Percentiles rank a stretch among this genome's conserved stretches.
Evolutionary conservation across 2,113 vertebrate genomes (phyloP).

Genomic region (Centrocercus urophasianus): DNA sequence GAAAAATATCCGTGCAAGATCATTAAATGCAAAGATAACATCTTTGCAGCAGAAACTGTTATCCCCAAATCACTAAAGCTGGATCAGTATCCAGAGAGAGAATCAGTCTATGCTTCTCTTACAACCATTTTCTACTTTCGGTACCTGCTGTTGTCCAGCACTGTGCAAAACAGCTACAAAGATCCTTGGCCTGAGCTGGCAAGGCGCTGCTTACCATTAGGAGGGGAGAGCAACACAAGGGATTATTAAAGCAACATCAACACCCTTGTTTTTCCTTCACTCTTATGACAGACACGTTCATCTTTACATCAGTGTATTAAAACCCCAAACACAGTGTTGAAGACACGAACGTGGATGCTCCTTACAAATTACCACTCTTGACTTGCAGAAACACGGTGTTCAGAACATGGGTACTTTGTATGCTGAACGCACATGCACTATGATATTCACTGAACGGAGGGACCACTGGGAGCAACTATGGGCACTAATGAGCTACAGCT

Average conservation of each 20-base stretch:
- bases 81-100: neutral
- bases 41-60: neutral
- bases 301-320: neutral
- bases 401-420: slow-evolving; percentile 15
- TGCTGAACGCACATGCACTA: neutral
- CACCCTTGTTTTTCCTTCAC: neutral
- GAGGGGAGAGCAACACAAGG: neutral
- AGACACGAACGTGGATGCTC: neutral
- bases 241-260: neutral
- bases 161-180: neutral
- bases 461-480: slow-evolving; percentile 12
- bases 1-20: neutral
- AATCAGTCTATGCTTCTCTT: neutral
- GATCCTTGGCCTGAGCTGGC: neutral
- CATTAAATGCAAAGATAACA: neutral
- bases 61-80: neutral
- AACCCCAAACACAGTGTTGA: neutral
- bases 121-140: rapidly evolving
- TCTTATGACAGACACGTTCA: neutral
- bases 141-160: neutral
- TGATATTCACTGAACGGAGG: neutral
- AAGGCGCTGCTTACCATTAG: neutral
- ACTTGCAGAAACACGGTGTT: neutral
- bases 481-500: slow-evolving; percentile 44
- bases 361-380: neutral